phyloP scores from a whole-genome alignment of 2,888 invertebrate genomes.

The Smittia sp. region DNA sequence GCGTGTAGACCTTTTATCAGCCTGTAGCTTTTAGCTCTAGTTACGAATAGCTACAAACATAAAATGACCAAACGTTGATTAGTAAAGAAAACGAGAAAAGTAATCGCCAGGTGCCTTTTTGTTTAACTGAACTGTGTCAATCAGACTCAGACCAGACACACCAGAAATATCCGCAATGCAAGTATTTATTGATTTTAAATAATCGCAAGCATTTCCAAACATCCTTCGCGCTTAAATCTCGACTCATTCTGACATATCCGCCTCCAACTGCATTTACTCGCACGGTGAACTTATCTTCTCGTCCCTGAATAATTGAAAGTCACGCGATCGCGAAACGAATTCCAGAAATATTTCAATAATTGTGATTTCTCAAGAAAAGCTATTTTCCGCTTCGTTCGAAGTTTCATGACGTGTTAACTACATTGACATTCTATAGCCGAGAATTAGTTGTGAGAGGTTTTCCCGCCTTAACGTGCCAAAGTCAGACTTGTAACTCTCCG shows the following conservation, averaged over 20 bases:
- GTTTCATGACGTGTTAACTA: background rate
- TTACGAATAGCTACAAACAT: background rate
- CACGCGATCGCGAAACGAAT: conserved; percentile 7
- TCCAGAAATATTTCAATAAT: conserved; percentile 2
- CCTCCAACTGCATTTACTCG: conserved; percentile 1
- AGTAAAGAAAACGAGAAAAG: background rate
- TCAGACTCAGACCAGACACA: background rate
- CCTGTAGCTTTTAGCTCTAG: too few relatives aligned
- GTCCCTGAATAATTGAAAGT: background rate
- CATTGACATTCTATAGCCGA: background rate
- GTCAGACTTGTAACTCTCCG: background rate
- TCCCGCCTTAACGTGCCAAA: conserved; percentile 9
- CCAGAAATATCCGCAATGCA: background rate
- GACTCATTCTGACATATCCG: background rate
- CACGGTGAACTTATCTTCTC: background rate
- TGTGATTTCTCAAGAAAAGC: background rate
- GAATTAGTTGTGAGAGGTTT: background rate
- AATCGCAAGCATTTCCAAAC: background rate
- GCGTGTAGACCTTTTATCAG: too few relatives aligned
- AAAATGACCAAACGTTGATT: conserved; percentile 4
- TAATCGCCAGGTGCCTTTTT: conserved; percentile 3
- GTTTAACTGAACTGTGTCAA: background rate
- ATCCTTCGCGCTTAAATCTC: background rate
- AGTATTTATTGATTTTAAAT: background rate
- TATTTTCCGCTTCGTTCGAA: background rate